Conservation (phyloP, 2,888 invertebrate species). For the Epiblema foenella region DNA sequence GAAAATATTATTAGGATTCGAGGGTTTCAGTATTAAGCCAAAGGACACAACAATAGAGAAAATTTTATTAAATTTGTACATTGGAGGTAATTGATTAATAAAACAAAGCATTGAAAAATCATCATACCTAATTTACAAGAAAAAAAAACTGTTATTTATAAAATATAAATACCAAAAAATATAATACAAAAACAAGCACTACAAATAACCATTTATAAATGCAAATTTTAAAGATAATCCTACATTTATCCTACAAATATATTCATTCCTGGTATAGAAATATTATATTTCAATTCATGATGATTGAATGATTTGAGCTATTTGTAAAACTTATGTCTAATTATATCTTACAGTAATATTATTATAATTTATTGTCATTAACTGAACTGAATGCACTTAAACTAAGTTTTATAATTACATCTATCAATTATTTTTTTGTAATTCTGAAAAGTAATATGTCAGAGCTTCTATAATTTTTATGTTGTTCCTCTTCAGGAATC, state of each 20-base stretch:
- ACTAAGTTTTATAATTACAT: conserved; percentile 17
- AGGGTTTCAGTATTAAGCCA: not conserved
- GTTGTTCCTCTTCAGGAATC: conserved; percentile 85
- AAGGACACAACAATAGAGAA: not conserved
- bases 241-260: not conserved
- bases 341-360: conserved; percentile 25
- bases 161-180: not conserved
- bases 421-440: conserved; percentile 58
- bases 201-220: conserved; percentile 35
- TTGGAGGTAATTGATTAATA: conserved; percentile 25
- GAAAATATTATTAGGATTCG: not conserved
- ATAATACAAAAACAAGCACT: conserved; percentile 2
- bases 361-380: conserved; percentile 38
- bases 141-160: not conserved
- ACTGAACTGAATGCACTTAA: conserved; percentile 19
- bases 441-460: conserved; percentile 86
- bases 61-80: conserved; percentile 30
- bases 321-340: conserved; percentile 1
- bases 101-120: not conserved
- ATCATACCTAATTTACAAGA: not conserved
- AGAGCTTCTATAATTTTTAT: conserved; percentile 85
- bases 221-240: conserved; percentile 7
- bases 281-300: not conserved
- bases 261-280: not conserved
- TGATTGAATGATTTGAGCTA: conserved; percentile 17